Conservation (phyloP, 2,797 vertebrate species). For the Xerus rutilus region DNA sequence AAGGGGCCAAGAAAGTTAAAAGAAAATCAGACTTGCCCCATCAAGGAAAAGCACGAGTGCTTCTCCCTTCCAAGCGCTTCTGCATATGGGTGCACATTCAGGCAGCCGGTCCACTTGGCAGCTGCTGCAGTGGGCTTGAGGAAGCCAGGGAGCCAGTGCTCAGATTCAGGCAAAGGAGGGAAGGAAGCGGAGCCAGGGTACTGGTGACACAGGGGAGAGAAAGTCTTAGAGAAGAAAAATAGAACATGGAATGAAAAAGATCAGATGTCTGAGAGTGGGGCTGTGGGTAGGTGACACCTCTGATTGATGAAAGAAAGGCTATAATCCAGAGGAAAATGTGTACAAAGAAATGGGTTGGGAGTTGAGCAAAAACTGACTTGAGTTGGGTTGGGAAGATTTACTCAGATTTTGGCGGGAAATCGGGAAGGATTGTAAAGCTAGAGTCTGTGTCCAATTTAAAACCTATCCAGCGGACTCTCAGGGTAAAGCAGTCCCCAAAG, state of each 20-base stretch:
- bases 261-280: background rate
- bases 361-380: slow-evolving; percentile 21
- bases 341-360: background rate
- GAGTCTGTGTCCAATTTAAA: slow-evolving; percentile 53
- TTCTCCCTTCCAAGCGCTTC: slow-evolving; percentile 34
- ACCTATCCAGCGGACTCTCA: background rate
- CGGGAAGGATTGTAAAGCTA: slow-evolving; percentile 41
- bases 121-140: background rate
- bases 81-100: background rate
- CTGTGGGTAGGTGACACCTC: background rate
- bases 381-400: slow-evolving; percentile 13
- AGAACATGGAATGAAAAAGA: background rate
- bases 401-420: slow-evolving; percentile 20
- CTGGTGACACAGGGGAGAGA: background rate
- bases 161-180: background rate
- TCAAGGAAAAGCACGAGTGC: background rate
- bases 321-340: background rate
- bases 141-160: background rate
- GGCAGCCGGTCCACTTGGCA: background rate
- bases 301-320: slow-evolving; percentile 10
- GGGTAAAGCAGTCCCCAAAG: background rate
- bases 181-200: background rate
- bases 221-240: slow-evolving; percentile 29
- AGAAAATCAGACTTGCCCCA: background rate
- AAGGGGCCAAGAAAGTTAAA: background rate